Evolutionary conservation across 2,888 invertebrate genomes (phyloP), one percentile per base, ranked within the genome.

Genomic region (Hololepta plana): DNA sequence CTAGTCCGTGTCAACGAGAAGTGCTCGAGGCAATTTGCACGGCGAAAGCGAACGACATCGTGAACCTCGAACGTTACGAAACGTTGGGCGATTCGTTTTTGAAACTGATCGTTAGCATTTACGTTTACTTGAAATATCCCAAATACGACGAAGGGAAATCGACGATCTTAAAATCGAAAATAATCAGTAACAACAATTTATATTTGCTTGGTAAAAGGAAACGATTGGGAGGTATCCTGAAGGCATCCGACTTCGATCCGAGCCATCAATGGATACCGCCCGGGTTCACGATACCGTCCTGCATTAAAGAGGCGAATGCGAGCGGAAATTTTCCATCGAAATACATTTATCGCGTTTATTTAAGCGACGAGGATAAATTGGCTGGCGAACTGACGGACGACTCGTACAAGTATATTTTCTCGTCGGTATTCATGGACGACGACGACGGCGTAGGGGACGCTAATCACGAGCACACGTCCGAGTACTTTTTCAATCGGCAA

Each of bases 51-150:
- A 61, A 71, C 33, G 90, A 91, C 42, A 63, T 66, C 4, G 70
- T 87, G 35, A 67, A 82, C 46, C 51, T 84, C 38, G 91, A 93
- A 46, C 58, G 87, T 2, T 56, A 76, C 8, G 90, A 91, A 53
- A 84, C 84, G 0, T 62, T 93, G 3, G 93, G 91, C 0, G 91
- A 93, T 49, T 76, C 87, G 0, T 81, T 80, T 50, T 57, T 93
- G 4, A 91, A 93, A 55, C 76, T 73, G 39, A 68, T 75, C 2
- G 61, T 69, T 2, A 75, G 77, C 1, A 51, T 82, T 3, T 81
- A 69, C 47, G 56, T 88, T 11, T 77, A 66, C 45, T 65, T 72
- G 37, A 59, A 62, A 29, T 84, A 72, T 47, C 67, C 73, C 1
- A 49, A 51, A 0, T 63, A 66, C 20, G 68, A 73, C 40, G 90